phyloP scores from a whole-genome alignment of 2,888 invertebrate genomes.

The Spatulosminthurus flaviceps region DNA sequence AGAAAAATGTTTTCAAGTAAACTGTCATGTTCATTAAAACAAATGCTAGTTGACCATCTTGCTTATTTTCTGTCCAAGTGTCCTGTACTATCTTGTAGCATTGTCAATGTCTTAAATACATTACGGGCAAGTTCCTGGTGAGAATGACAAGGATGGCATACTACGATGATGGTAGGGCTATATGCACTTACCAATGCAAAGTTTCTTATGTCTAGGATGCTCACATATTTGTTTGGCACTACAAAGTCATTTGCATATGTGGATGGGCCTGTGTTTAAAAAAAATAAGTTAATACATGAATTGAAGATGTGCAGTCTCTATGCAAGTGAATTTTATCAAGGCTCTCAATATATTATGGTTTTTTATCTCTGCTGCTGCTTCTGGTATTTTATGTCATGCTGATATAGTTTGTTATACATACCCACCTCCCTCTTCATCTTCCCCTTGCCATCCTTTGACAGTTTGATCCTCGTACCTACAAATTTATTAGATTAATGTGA shows the following conservation, averaged over 20 bases:
- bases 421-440: neutral
- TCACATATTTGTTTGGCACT: no score
- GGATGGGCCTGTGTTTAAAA: neutral
- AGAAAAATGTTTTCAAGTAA: conserved; percentile 7
- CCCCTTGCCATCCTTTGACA: neutral
- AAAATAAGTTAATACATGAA: no score
- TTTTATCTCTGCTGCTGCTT: conserved; percentile 15
- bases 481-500: conserved; percentile 1
- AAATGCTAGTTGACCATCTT: neutral
- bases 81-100: neutral
- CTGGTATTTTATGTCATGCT: conserved; percentile 20
- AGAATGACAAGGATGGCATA: conserved; percentile 25
- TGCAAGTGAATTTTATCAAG: conserved; percentile 9
- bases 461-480: neutral
- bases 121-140: neutral
- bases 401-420: neutral
- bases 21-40: conserved; percentile 24
- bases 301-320: no score
- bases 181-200: no score
- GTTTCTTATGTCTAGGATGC: no score
- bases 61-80: no score
- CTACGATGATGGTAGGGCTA: neutral
- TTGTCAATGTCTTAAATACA: neutral
- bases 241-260: neutral
- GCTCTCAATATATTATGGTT: conserved; percentile 13